These are phyloP conservation scores for Melanocharis versteri DNA, from an alignment of 2,113 vertebrate genomes.

Conservation along the genomic window DNA sequence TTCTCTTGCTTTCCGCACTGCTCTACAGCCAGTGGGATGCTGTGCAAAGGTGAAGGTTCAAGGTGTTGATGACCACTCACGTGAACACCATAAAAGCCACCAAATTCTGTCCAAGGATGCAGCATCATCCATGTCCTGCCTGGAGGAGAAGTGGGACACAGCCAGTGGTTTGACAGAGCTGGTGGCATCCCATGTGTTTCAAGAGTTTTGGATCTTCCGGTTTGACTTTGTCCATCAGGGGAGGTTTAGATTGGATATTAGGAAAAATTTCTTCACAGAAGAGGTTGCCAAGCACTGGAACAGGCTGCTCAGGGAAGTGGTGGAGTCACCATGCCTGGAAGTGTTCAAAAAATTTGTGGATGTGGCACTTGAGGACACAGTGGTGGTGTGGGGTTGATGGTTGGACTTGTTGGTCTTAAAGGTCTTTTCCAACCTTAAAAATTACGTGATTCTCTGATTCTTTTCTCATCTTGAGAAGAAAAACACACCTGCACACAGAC, in stretches of 20 bases:
- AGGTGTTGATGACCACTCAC: not conserved
- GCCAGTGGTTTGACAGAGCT: not conserved
- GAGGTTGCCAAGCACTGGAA: not conserved
- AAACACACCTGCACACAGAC: not conserved
- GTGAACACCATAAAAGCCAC: not conserved
- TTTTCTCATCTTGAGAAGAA: accelerated
- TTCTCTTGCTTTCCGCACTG: not conserved
- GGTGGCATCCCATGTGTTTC: not conserved
- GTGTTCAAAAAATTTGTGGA: not conserved
- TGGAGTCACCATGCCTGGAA: not conserved
- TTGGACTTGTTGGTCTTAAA: not conserved
- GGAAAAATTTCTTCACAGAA: not conserved
- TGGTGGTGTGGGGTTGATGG: not conserved
- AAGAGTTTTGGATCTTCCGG: not conserved
- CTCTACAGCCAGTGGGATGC: not conserved
- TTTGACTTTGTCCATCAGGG: not conserved
- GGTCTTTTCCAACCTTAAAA: not conserved
- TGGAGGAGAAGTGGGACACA: not conserved
- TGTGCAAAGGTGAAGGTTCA: not conserved
- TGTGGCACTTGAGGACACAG: accelerated
- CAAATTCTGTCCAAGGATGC: not conserved
- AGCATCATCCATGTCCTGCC: accelerated
- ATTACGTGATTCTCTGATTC: not conserved
- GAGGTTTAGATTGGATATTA: not conserved
- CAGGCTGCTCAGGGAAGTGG: not conserved